phyloP scores from a whole-genome alignment of 2,888 invertebrate species.

The Tipula vernalis region DNA sequence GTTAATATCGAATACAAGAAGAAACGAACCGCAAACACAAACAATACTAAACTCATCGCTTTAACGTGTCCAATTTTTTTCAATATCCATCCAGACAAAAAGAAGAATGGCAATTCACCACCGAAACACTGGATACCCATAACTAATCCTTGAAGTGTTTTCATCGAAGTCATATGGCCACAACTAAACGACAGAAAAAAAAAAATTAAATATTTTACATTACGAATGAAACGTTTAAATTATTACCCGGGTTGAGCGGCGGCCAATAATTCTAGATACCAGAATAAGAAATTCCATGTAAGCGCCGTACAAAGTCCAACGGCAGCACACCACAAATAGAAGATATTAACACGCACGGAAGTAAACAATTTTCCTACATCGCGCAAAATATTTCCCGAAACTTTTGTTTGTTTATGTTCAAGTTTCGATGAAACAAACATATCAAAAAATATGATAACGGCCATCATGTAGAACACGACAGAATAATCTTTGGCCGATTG shows the following conservation, averaged over 20 bases:
- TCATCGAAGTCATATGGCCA: slow-evolving; percentile 43
- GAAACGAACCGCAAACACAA: slow-evolving; percentile 69
- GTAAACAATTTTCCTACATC: slow-evolving; percentile 55
- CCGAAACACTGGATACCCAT: slow-evolving; percentile 69
- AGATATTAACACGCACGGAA: slow-evolving; percentile 55
- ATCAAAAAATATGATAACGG: slow-evolving; percentile 50
- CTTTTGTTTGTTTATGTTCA: slow-evolving; percentile 49
- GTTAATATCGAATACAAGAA: slow-evolving; percentile 65
- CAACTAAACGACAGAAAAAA: slow-evolving; percentile 23
- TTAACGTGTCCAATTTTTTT: slow-evolving; percentile 68
- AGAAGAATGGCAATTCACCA: slow-evolving; percentile 80
- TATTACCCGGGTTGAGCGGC: slow-evolving; percentile 26
- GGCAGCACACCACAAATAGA: slow-evolving; percentile 65
- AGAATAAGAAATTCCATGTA: slow-evolving; percentile 80
- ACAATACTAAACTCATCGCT: slow-evolving; percentile 70
- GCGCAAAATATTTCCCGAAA: slow-evolving; percentile 51
- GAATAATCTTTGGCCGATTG: slow-evolving; percentile 56
- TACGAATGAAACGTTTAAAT: slow-evolving; percentile 19
- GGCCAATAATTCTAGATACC: slow-evolving; percentile 67
- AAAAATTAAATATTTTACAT: neutral
- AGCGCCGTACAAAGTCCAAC: slow-evolving; percentile 76
- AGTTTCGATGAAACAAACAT: slow-evolving; percentile 44
- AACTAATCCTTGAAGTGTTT: slow-evolving; percentile 59
- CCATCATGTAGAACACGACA: slow-evolving; percentile 66
- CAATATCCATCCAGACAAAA: slow-evolving; percentile 63